Base-by-base conservation (phyloP, 2,888 invertebrate species). In the Heliconius ismenius region DNA sequence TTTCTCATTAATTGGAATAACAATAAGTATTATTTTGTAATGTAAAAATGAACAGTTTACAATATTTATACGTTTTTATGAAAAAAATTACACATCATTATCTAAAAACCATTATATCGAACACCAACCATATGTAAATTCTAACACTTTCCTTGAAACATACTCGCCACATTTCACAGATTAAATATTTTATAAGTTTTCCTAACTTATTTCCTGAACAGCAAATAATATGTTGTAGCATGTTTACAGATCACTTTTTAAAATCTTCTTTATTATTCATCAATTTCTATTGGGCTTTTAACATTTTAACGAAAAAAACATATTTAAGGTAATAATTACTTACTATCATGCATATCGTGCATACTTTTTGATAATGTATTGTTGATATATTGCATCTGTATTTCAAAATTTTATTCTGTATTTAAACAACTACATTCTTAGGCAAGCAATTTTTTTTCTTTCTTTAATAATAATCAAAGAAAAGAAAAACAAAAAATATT, bases 201-300 rank as follows among this genome's bases (percentile, higher is more conserved):
- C 67, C 54, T 39, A 58, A 69, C 76, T 58, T 58, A 65, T 58
- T 28, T 63, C 58, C 60, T 70, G 60, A 39, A 65, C 54, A 39
- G 68, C 74, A 67, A 62, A 54, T 62, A 64, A 74, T 74, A 77
- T 79, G 21, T 67, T 64, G 60, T 79, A 73, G 79, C 79, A 79
- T 79, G 79, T 75, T 75, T 75, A 68, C 72, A 54, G 32, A 64
- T 78, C 78, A 78, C 75, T 65, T 75, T 70, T 76, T 73, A 36
- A 75, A 74, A 70, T 77, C 75, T 76, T 73, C 79, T 80, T 76
- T 78, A 63, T 75, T 80, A 63, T 75, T 76, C 73, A 76, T 79
- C 62, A 74, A 67, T 76, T 76, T 73, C 26, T 15, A 75, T 79
- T 78, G 65, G 76, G 79, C 76, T 77, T 81, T 70, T 80, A 79